Conservation (phyloP, 1,140 invertebrate species). For the Euura saliciscinereae region DNA sequence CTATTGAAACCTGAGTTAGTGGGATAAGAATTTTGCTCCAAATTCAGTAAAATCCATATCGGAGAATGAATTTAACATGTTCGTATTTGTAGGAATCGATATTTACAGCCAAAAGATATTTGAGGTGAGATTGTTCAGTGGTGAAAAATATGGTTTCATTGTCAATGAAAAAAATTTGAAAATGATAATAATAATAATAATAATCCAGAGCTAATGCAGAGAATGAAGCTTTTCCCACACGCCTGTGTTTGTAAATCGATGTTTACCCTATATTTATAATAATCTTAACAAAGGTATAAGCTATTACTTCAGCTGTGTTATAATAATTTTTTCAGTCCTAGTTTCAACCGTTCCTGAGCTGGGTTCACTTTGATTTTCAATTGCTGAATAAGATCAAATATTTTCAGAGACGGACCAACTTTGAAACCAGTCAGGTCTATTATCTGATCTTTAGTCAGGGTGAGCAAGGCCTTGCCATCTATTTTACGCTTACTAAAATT, state of each 20-base stretch:
- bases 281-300: conserved; percentile 8
- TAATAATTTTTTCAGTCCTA: conserved; percentile 58
- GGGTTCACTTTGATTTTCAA: conserved; percentile 83
- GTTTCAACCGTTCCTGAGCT: conserved; percentile 69
- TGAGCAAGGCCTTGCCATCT: conserved; percentile 79
- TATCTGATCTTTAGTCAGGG: conserved; percentile 87
- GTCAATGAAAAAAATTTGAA: background rate
- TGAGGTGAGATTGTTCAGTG: background rate
- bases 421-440: conserved; percentile 89
- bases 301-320: conserved; percentile 42
- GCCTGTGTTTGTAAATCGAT: conserved; percentile 46
- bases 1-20: too few species aligned
- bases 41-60: too few species aligned
- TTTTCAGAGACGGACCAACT: conserved; percentile 92
- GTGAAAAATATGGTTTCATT: background rate
- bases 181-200: too few species aligned
- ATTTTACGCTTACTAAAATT: conserved; percentile 83
- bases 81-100: background rate
- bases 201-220: background rate
- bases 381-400: conserved; percentile 88
- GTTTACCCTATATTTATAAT: conserved; percentile 31
- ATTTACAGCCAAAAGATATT: background rate
- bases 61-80: background rate
- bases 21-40: background rate
- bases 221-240: conserved; percentile 12